Base-by-base conservation (phyloP, 2,797 vertebrate species). In the Acrocephalus scirpaceus region DNA sequence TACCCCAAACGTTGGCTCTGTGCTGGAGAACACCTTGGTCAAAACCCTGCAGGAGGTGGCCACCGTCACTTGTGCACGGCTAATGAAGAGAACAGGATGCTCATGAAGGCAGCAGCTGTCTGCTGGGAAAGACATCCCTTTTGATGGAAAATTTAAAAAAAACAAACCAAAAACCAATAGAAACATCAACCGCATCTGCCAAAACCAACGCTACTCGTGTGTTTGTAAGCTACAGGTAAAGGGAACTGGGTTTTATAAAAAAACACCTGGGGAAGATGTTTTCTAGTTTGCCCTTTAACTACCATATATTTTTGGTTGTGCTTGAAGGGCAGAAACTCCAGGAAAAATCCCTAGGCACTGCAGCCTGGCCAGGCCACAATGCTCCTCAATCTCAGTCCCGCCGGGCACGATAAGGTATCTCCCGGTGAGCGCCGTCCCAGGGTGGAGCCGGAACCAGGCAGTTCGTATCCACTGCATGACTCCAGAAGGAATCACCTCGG, bases 371-470 rank as follows among this genome's bases (percentile, higher is more conserved):
- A 0, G 75, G 54, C 29, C 34, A 3, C n/a, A 7, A 11, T 5
- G 1, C 0, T 8, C 5, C 29, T 38, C n/a, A 15, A 13, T 21
- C 38, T 30, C 30, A 3, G 54, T 4, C 51, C 17, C 1, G 0
- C 12, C 2, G 0, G 29, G 62, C 13, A 20, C 0, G 1, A 4
- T 13, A 26, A 57, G 47, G 8, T 6, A 27, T 27, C 32, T 45
- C 19, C 9, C 0, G 3, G 58, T 0, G 0, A 77, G 62, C 3
- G 1, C 47, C 2, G 0, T 7, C 6, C 58, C 0, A n/a, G 4
- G 47, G 21, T 3, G 72, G 78, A 45, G 58, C 47, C 25, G 0
- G 23, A 54, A 7, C 16, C 27, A 29, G 23, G 19, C 65, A 20
- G 6, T 6, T 9, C 10, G 7, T 10, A 38, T 0, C 13, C 11